phyloP scores from a whole-genome alignment of 2,888 invertebrate species.

The Opisthograptis luteolata region DNA sequence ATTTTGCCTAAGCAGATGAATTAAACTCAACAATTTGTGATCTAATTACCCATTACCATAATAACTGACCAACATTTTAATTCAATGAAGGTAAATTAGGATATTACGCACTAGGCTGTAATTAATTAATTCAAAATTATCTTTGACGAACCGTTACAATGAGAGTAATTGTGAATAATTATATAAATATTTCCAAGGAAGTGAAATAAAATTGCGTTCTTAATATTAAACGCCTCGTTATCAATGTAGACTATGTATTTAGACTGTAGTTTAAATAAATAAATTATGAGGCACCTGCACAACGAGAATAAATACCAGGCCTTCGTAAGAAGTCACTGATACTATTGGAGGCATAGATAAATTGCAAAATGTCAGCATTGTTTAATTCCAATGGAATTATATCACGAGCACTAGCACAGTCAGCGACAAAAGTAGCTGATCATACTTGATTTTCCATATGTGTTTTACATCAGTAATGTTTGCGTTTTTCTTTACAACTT shows the following conservation, averaged over 20 bases:
- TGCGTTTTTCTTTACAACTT: too few species aligned
- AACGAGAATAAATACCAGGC: slow-evolving; percentile 22
- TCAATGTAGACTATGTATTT: slow-evolving; percentile 4
- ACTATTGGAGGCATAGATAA: slow-evolving; percentile 27
- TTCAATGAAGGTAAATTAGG: too few species aligned
- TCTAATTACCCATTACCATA: neutral
- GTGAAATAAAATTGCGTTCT: neutral
- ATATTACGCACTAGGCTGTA: too few species aligned
- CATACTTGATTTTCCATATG: too few species aligned
- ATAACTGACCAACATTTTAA: neutral
- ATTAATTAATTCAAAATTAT: too few species aligned
- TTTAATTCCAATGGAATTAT: slow-evolving; percentile 40
- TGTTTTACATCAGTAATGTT: too few species aligned
- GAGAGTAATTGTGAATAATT: neutral
- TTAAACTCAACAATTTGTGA: neutral
- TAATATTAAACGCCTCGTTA: neutral
- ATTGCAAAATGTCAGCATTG: slow-evolving; percentile 41
- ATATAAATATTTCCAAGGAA: neutral
- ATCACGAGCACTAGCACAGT: slow-evolving; percentile 45
- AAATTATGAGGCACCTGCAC: slow-evolving; percentile 20
- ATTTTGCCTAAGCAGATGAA: too few species aligned
- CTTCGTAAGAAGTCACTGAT: slow-evolving; percentile 25
- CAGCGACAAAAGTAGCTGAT: too few species aligned
- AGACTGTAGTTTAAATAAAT: slow-evolving; percentile 13
- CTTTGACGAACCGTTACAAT: neutral